phyloP scores from a whole-genome alignment of 2,113 vertebrate species.

The Corapipo altera region DNA sequence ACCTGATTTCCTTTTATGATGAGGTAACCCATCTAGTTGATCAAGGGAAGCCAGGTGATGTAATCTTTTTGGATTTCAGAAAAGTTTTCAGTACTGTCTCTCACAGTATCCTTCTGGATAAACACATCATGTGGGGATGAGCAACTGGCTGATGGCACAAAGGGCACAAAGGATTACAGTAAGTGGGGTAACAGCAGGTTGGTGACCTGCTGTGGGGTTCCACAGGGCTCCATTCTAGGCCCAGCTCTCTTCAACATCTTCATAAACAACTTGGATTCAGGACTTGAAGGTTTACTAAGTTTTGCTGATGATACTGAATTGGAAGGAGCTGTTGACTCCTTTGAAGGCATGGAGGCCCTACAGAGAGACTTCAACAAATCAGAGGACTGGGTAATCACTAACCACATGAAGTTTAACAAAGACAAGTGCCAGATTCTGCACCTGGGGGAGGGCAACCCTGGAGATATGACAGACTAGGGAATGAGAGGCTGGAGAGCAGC shows the following conservation, averaged over 20 bases:
- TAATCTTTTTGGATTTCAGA: neutral
- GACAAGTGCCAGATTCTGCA: neutral
- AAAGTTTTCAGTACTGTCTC: rapidly evolving
- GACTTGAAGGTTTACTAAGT: neutral
- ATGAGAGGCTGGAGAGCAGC: neutral
- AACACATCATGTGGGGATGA: neutral
- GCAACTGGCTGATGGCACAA: neutral
- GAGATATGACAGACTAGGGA: neutral
- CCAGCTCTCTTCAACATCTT: neutral
- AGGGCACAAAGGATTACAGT: neutral
- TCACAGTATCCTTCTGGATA: neutral
- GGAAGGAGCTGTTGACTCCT: neutral
- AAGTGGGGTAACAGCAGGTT: rapidly evolving
- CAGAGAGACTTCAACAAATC: neutral
- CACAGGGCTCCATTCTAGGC: neutral
- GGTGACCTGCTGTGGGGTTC: neutral
- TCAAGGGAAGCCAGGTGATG: neutral
- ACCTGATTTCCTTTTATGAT: neutral
- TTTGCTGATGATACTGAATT: neutral
- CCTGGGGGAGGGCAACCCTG: neutral
- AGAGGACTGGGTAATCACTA: neutral
- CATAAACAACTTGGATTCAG: neutral
- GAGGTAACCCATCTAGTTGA: neutral
- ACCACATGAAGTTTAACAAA: neutral
- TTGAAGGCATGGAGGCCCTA: neutral